Base-by-base conservation (phyloP, 2,113 vertebrate genomes). In the Eolophus roseicapilla region DNA sequence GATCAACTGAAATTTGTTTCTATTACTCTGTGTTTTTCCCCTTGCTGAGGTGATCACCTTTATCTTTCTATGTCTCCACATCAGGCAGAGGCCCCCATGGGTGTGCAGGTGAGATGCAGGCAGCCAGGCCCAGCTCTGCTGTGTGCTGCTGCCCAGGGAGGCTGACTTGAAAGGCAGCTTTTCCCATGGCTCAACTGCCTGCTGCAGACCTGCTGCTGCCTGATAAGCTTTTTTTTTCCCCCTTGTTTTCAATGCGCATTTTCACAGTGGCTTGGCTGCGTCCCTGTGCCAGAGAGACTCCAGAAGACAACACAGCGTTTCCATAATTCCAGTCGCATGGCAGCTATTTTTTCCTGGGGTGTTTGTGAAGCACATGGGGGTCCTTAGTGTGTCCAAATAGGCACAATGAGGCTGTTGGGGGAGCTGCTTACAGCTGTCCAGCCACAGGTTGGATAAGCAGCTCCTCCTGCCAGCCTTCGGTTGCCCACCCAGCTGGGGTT, bases 291-390 rank as follows among this genome's bases (percentile, higher is more conserved):
- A n/a, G 47, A 11, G 37, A 16, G 60, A 17, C 63, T 88, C 23
- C 63, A 29, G 86, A 7, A 53, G 71, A 12, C 67, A 31, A 5
- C 21, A 0, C 18, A 2, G 62, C 0, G 0, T 86, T 59, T 27
- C 70, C 2, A 0, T 18, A 28, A 5, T 6, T 21, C n/a, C 29
- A 5, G 49, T 11, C 41, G 21, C 39, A 6, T 0, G 1, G 60
- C 0, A 3, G 35, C 52, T 82, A 1, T 19, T 46, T 35, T 49
- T 27, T 15, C 43, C 18, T 3, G 60, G 39, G 52, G 5, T 7
- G 3, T 44, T 29, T 47, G 50, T 27, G 70, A 46, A 27, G 50
- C 16, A 0, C 69, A 0, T 0, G 0, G 25, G 44, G 6, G 27
- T 41, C 39, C 29, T 29, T 21, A 18, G 31, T 3, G 35, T 19